Evolutionary conservation across 2,888 invertebrate genomes (phyloP), one percentile per base, ranked within the genome.

Genomic region (Machimus rusticus): DNA sequence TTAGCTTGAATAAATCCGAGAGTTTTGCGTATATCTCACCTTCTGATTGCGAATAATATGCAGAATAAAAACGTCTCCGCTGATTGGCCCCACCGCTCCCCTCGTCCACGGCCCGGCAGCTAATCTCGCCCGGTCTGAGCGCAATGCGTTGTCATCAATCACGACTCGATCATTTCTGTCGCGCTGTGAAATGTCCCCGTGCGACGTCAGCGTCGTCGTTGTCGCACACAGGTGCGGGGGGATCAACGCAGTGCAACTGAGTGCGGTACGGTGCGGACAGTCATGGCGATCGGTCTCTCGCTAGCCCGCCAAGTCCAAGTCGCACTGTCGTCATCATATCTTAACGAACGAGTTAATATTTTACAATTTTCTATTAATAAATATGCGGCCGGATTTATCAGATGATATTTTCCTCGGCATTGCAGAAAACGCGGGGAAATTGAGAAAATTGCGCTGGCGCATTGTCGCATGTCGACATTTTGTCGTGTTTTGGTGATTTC

Each of bases 281-380:
- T n/a, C 57, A 39, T 12, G 19, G 23, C 57, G 23, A 23, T 57
- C 57, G n/a, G 19, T 57, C 46, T 51, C 51, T 51, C n/a, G 51
- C 51, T n/a, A 2, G 34, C 34, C 31, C 74, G 34, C 31, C 74
- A 34, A 74, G 43, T 76, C 31, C 74, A 74, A 85, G 46, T 87
- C 78, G 88, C 87, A 87, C 88, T 87, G 89, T 88, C 88, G 90
- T 89, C 90, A 90, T 92, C 91, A 91, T 91, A 90, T 91, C 91
- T 90, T 90, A 91, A 90, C 89, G 90, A 91, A 92, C 92, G 91
- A 90, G 92, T 92, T 91, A 91, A 92, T 92, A 92, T 92, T 92
- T 92, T 92, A 92, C 92, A 92, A 92, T 92, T 92, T 92, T 91
- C 91, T 92, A 92, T 91, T 92, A 92, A 92, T 92, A 92, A 92